These are phyloP conservation scores for Camelus bactrianus DNA, from an alignment of 2,113 vertebrate genomes.

Conservation along the genomic window DNA sequence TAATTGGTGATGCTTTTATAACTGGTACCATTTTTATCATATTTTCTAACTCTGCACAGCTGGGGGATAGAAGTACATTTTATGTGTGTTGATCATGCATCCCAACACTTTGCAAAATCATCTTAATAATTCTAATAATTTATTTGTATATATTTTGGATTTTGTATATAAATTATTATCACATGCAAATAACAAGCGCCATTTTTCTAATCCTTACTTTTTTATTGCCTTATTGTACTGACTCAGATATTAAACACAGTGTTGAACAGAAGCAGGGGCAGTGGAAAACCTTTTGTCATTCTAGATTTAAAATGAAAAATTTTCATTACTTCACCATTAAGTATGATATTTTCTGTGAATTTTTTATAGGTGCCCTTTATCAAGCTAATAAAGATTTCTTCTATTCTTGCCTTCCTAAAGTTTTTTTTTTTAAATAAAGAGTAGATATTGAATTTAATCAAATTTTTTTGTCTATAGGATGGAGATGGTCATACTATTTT, in stretches of 20 bases:
- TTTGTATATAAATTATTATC: neutral
- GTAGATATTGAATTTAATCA: neutral
- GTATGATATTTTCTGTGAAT: neutral
- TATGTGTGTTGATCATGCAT: neutral
- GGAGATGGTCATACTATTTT: neutral
- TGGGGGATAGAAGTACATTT: neutral
- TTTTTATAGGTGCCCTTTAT: neutral
- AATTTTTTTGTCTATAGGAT: neutral
- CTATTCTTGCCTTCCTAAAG: neutral
- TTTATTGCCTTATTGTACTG: neutral
- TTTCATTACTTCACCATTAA: neutral
- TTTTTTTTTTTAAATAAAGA: neutral
- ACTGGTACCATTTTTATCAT: neutral
- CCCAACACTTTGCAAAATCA: neutral
- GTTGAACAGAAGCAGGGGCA: neutral
- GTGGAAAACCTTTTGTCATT: neutral
- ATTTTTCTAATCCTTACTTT: neutral
- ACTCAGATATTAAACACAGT: neutral
- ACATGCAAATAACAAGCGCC: neutral
- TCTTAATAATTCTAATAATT: neutral
- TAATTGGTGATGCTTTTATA: neutral
- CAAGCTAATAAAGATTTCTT: neutral
- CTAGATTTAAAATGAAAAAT: neutral
- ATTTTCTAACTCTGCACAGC: neutral
- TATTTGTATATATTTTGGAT: slow-evolving; percentile 18